Evolutionary conservation across 2,113 vertebrate genomes (phyloP), one percentile per base, ranked within the genome.

Genomic region (Oxygymnocypris stewartii): DNA sequence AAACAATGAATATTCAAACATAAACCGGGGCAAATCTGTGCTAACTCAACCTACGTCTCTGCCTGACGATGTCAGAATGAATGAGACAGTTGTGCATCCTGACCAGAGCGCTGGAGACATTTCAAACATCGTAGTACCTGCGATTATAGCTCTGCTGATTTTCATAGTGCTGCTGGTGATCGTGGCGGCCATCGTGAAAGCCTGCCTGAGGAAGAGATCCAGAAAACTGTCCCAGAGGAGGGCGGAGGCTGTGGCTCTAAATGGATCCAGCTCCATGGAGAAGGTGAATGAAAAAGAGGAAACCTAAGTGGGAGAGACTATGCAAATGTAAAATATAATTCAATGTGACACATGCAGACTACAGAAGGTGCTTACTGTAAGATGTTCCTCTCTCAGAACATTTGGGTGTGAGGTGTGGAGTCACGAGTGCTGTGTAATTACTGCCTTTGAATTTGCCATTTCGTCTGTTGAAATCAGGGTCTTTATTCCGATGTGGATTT

Each of bases 131-230:
- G 63, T 93, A 65, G 13, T 94, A 7, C 91, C 91, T 1, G 90
- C 87, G 35, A 77, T 94, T 81, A 85, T 92, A 8, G 92, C 89
- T 0, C 79, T 91, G 14, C 90, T 87, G 42, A 88, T 31, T 2
- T 87, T 95, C 69, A 76, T 93, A 49, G 82, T 91, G 49, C 63
- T 92, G 61, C 35, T 91, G 31, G 88, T 88, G 61, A 54, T 94
- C 10, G 47, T 93, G 44, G 44, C 61, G 0, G 88, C 92, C 63
- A 87, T 83, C 0, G 88, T 95, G 59, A 94, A 92, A 78, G 93
- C 91, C 63, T 95, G 91, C 86, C 67, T 92, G 61, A 90, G 51
- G 79, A 91, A 87, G 78, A 23, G 86, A 14, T 76, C 86, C 0
- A 90, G 82, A 54, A 93, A 88, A 77, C 84, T 47, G 0, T 65